Base-by-base conservation (phyloP, 2,888 invertebrate species). In the Eilema caniola region DNA sequence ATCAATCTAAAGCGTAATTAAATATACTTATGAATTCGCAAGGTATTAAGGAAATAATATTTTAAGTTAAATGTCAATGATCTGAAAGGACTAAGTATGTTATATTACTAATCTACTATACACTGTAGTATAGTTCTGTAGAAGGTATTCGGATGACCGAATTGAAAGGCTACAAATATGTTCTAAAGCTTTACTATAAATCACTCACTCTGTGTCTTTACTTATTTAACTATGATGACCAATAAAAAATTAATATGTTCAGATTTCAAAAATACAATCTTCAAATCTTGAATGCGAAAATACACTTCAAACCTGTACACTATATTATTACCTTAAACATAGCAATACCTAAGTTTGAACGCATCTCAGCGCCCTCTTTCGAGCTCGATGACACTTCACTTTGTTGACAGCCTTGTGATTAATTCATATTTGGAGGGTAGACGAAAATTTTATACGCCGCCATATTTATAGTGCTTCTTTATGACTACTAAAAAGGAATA, bases 381-480 rank as follows among this genome's bases (percentile, higher is more conserved):
- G 79, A 80, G 85, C 88, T 86, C 86, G 86, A 91, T 92, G 92
- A 92, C 91, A 91, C 90, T 92, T 88, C 89, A 90, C 88, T 90
- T 89, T 89, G 90, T 86, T 89, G 90, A 91, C 90, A 84, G 85
- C 76, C 73, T 70, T 77, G 88, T 92, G 90, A 92, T 92, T 92
- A 91, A 92, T 92, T 91, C 89, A 89, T 88, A 87, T 83, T 87
- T 81, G 76, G 83, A 82, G 83, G 86, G 87, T 87, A 82, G 83
- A 80, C 79, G 83, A 84, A 88, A 86, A 86, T 86, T 88, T 83
- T 86, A 84, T 83, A 77, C 76, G 73, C 69, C 71, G 74, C 75
- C 75, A 76, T 86, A 83, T 80, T 83, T 84, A 83, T 80, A 83
- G 80, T 77, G 74, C 73, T 76, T 67, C 76, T 74, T 69, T 67